phyloP scores from a whole-genome alignment of 1,140 invertebrate genomes.

The Bradysia coprophila region DNA sequence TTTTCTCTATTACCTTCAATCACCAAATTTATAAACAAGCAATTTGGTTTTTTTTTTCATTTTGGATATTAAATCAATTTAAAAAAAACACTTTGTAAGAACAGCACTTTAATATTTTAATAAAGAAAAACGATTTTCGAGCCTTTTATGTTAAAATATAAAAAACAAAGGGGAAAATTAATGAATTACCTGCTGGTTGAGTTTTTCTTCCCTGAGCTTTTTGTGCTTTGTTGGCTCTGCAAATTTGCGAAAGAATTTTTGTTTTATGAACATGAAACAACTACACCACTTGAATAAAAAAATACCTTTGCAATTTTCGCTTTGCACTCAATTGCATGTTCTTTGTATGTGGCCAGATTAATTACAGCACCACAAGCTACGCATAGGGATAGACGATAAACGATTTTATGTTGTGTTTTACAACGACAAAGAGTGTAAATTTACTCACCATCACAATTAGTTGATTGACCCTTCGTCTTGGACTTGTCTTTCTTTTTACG shows the following conservation, averaged over 20 bases:
- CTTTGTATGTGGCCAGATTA: slow-evolving; percentile 13
- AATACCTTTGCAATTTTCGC: slow-evolving; percentile 7
- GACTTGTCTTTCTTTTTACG: slow-evolving; percentile 46
- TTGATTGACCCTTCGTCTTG: slow-evolving; percentile 10
- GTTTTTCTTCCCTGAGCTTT: background rate
- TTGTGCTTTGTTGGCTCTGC: background rate
- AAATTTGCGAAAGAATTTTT: background rate
- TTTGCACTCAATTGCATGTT: slow-evolving; percentile 18
- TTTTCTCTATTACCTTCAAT: background rate
- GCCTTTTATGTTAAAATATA: background rate
- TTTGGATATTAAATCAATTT: too few species aligned
- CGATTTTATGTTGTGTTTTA: too few species aligned
- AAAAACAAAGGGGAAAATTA: background rate
- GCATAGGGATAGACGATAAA: background rate
- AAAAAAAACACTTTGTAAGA: too few species aligned
- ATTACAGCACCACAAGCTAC: slow-evolving; percentile 11
- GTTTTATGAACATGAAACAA: background rate
- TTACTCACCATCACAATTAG: slow-evolving; percentile 6
- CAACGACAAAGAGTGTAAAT: too few species aligned
- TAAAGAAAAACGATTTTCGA: too few species aligned
- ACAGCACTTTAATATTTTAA: too few species aligned
- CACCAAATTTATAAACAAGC: background rate
- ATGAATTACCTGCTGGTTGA: slow-evolving; percentile 1
- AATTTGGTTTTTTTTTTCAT: background rate
- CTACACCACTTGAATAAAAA: too few species aligned